Conservation (phyloP, 2,113 vertebrate genomes). For the Alectura lathami region DNA sequence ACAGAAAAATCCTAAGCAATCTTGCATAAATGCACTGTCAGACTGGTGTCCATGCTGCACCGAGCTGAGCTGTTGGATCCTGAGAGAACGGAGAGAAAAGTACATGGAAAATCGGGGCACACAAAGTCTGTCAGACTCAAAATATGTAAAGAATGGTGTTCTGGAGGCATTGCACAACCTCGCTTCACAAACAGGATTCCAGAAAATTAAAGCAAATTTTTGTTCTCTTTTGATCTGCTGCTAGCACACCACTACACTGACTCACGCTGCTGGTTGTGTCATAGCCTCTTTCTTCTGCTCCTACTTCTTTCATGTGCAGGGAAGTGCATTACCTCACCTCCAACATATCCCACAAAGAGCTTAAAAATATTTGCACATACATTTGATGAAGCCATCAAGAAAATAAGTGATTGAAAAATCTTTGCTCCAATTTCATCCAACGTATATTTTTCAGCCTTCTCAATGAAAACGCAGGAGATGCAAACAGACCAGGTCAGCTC, state of each 20-base stretch:
- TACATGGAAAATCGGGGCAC: not conserved
- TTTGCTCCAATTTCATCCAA: not conserved
- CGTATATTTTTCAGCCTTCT: not conserved
- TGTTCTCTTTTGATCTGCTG: not conserved
- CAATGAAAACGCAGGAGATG: not conserved
- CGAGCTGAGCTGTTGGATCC: not conserved
- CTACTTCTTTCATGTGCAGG: not conserved
- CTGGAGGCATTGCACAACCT: not conserved
- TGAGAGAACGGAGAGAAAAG: not conserved
- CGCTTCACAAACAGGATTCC: not conserved
- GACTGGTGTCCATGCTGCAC: not conserved
- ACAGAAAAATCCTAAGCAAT: not conserved
- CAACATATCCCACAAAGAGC: not conserved
- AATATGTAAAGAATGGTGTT: rapidly evolving
- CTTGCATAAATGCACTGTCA: rapidly evolving
- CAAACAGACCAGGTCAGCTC: not conserved
- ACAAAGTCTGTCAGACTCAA: not conserved
- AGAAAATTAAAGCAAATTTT: not conserved
- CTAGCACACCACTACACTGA: not conserved
- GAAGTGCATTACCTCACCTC: not conserved
- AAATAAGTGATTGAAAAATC: not conserved
- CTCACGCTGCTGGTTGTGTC: not conserved
- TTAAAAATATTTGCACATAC: not conserved
- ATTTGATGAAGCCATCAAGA: not conserved
- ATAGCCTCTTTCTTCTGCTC: not conserved